Evolutionary conservation across 64 coral and sea anemone species (phyloP), one percentile per base, ranked within the genome.

Genomic region (Porites australiensis): DNA sequence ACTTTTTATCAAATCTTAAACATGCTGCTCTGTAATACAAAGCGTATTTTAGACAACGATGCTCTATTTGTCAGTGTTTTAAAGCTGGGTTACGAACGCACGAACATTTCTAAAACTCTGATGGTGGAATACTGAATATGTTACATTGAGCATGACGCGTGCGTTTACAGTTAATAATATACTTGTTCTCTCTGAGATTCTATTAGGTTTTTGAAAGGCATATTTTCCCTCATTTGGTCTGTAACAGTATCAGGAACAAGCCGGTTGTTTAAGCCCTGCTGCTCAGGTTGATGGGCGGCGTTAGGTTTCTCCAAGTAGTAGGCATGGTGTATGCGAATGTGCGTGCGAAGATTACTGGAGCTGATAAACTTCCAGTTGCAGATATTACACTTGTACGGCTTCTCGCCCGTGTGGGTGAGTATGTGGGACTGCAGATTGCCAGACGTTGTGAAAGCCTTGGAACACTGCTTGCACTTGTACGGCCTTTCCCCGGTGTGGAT

Each of bases 331-430:
- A 99, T 99, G 11, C 98, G 91, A 70, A 99, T 99, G 47, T 99
- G 98, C 44, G 98, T 99, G 8, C 98, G 94, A 5, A 99, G 74
- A 44, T 99, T 99, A 59, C 98, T 99, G 0, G 98, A 99, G 12
- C 94, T 96, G 88, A 99, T 99, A 65, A 99, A 99, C 81, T 96
- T 99, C 98, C 98, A 99, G 85, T 94, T 99, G 57, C 98, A 99
- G 47, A 96, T 99, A n/a, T 88, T 94, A 23, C 98, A 99, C 55
- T 99, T 96, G 88, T 99, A 99, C 1, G 98, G 98, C 15, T 99
- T 99, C 54, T 96, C 98, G 9, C 98, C 98, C 0, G 98, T 99
- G 77, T 99, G 98, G 0, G 98, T 99, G 2, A 99, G 82, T 27
- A 99, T 99, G 77, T 99, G 98, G 15, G 98, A 99, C 59, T 99